phyloP scores from a whole-genome alignment of 2,797 vertebrate species.

The Sciurus vulgaris region DNA sequence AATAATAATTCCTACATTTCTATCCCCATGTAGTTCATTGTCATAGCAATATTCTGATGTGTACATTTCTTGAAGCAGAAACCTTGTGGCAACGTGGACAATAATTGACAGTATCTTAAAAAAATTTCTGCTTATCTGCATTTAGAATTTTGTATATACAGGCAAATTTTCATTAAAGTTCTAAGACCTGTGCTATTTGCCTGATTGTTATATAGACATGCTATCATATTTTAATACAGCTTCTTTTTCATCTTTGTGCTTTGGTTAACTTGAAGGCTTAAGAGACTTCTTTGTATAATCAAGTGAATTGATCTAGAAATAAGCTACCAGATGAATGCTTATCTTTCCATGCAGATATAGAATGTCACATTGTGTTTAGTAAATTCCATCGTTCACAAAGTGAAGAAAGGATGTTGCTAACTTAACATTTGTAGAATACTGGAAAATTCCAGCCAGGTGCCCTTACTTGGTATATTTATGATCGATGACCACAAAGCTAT shows the following conservation, averaged over 20 bases:
- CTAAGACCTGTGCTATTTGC: slow-evolving; percentile 48
- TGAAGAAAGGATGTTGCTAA: slow-evolving; percentile 50
- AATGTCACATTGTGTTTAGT: slow-evolving; percentile 37
- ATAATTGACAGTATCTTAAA: slow-evolving; percentile 58
- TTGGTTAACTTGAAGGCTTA: slow-evolving; percentile 42
- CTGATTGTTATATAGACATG: background rate
- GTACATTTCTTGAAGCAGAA: slow-evolving; percentile 43
- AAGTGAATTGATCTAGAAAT: slow-evolving; percentile 46
- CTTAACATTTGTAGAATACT: slow-evolving; percentile 50
- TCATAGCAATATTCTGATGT: background rate
- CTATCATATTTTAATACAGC: slow-evolving; percentile 43
- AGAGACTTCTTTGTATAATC: slow-evolving; percentile 48
- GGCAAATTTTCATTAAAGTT: slow-evolving; percentile 60
- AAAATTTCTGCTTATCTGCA: slow-evolving; percentile 59
- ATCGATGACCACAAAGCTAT: slow-evolving; percentile 21
- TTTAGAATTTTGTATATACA: slow-evolving; percentile 17
- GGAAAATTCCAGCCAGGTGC: slow-evolving; percentile 44
- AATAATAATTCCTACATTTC: slow-evolving; percentile 49
- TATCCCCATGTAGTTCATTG: slow-evolving; percentile 19
- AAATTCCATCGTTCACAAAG: slow-evolving; percentile 60
- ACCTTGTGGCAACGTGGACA: slow-evolving; percentile 21
- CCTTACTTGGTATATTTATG: slow-evolving; percentile 16
- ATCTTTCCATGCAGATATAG: slow-evolving; percentile 5
- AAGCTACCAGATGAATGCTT: slow-evolving; percentile 52
- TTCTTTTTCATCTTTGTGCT: slow-evolving; percentile 57